phyloP scores from a whole-genome alignment of 1,140 invertebrate species.

The Rhysida immarginata region DNA sequence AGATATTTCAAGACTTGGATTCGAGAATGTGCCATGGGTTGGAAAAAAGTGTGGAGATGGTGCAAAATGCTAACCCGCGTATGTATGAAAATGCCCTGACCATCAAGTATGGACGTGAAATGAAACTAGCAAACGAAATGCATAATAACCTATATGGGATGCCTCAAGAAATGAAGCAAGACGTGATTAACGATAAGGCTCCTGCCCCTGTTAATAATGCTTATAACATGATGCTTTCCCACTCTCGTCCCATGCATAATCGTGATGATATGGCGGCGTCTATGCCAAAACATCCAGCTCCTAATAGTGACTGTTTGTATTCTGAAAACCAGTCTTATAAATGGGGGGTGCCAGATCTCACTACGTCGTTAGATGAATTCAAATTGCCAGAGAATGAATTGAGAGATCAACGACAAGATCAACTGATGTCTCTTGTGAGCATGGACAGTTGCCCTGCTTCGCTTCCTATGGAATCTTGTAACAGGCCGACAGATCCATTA shows the following conservation, averaged over 20 bases:
- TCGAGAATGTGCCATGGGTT: neutral
- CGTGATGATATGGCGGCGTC: neutral
- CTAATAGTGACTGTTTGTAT: neutral
- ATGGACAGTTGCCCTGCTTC: no score
- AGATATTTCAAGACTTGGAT: slow-evolving; percentile 2
- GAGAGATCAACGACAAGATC: neutral
- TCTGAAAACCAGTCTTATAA: neutral
- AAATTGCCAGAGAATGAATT: neutral
- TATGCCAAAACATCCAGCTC: neutral
- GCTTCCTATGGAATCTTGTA: no score
- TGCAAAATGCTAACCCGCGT: neutral
- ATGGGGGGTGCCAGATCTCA: neutral
- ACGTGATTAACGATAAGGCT: neutral
- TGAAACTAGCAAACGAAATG: neutral
- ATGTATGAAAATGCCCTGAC: neutral
- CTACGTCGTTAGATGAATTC: neutral
- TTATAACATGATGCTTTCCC: neutral
- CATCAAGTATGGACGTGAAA: slow-evolving; percentile 1
- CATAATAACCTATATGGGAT: neutral
- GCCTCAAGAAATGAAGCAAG: neutral
- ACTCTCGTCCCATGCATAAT: neutral
- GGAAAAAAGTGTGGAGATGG: neutral
- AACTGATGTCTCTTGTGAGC: no score
- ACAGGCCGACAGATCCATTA: no score
- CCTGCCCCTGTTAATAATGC: neutral